Evolutionary conservation across 2,888 invertebrate genomes (phyloP), one percentile per base, ranked within the genome.

Genomic region (Venusia cambrica): DNA sequence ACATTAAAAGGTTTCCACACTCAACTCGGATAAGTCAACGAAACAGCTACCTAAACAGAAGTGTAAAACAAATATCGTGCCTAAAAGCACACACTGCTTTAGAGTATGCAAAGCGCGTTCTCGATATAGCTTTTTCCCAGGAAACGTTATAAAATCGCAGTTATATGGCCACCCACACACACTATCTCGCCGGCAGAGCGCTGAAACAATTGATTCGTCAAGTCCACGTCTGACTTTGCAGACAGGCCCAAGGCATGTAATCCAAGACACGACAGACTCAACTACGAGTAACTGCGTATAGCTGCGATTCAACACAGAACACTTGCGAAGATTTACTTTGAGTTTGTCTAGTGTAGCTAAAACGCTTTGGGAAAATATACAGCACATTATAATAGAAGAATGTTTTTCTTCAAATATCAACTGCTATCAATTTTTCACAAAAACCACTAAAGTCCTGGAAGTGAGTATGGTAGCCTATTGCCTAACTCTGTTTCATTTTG

Each of bases 191-290:
- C 46, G 44, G 38, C 39, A 42, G 40, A 38, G 41, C 50, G 38
- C 57, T 66, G 59, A 71, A 73, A 72, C 73, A 72, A 74, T 75
- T 73, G 74, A 71, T 67, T 70, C 62, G 68, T 68, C 65, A 68
- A 64, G 62, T 62, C 58, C 48, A 57, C 45, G 46, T 56, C 58
- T 51, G 61, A 46, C 54, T 54, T 57, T 47, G 47, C 32, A 41
- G 39, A 48, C 26, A 21, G 51, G 34, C n/a, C 14, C 34, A 51
- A 51, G 47, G 6, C 19, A 52, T 15, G 35, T n/a, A n/a, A n/a
- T n/a, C n/a, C n/a, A n/a, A n/a, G n/a, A n/a, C n/a, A n/a, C n/a
- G n/a, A n/a, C n/a, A n/a, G n/a, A n/a, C n/a, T n/a, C n/a, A n/a
- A n/a, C n/a, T n/a, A n/a, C n/a, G n/a, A n/a, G n/a, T n/a, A n/a